phyloP scores from a whole-genome alignment of 2,797 vertebrate species.

The Helarctos malayanus region DNA sequence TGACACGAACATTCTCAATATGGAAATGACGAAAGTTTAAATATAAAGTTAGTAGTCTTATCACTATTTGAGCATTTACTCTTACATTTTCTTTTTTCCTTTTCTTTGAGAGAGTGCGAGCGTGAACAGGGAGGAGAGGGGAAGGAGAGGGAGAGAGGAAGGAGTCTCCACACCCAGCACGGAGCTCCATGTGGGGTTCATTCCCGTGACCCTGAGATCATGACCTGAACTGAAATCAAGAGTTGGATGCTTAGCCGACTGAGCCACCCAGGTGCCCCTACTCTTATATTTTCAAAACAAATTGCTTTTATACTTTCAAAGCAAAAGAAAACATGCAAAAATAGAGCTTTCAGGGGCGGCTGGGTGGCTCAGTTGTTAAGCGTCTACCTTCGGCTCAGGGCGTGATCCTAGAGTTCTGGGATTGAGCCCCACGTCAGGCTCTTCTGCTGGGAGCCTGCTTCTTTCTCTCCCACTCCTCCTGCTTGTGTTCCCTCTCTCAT shows the following conservation, averaged over 20 bases:
- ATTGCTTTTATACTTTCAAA: neutral
- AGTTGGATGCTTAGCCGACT: neutral
- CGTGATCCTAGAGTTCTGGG: too few species aligned
- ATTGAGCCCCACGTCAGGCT: too few species aligned
- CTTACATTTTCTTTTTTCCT: neutral
- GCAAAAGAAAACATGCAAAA: neutral
- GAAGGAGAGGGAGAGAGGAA: neutral
- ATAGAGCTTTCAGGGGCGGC: neutral
- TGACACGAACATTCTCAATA: neutral
- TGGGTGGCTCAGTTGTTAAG: too few species aligned
- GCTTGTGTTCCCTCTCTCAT: too few species aligned
- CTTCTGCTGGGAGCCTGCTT: too few species aligned
- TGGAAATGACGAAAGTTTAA: neutral
- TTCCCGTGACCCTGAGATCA: neutral
- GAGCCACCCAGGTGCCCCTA: neutral
- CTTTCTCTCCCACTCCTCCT: too few species aligned
- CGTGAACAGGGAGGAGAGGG: neutral
- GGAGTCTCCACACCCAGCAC: neutral
- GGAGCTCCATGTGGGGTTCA: neutral
- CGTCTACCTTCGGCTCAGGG: too few species aligned
- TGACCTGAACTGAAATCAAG: neutral
- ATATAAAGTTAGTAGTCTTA: neutral
- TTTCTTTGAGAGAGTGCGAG: neutral
- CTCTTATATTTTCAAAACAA: conserved; percentile 20
- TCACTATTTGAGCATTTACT: neutral